phyloP scores from a whole-genome alignment of 2,888 invertebrate species.

The Clitarchus hookeri region DNA sequence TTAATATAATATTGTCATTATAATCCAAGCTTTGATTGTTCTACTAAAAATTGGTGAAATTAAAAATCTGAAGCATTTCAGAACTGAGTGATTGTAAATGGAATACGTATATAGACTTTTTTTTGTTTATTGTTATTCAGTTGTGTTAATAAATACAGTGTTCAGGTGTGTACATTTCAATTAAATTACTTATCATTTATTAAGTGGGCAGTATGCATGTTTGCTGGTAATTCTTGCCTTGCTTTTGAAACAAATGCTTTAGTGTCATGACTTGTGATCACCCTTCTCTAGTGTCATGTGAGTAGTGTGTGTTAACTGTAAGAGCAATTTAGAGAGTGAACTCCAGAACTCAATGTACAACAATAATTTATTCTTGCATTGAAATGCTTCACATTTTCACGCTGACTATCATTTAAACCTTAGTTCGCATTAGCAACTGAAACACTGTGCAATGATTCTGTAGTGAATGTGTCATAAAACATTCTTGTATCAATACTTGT shows the following conservation, averaged over 20 bases:
- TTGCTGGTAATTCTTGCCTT: background rate
- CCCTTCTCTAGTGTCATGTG: background rate
- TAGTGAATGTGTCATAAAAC: background rate
- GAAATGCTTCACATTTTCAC: background rate
- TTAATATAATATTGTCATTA: background rate
- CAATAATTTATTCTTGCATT: background rate
- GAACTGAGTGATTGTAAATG: background rate
- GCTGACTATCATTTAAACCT: background rate
- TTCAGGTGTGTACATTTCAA: background rate
- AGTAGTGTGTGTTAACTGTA: background rate
- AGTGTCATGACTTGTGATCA: background rate
- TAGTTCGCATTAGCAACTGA: background rate
- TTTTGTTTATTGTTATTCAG: background rate
- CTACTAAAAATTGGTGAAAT: background rate
- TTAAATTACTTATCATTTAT: too few relatives aligned
- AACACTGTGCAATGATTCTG: background rate
- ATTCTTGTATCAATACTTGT: background rate
- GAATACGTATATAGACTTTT: too few relatives aligned
- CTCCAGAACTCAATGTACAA: background rate
- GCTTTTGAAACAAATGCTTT: background rate
- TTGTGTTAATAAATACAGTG: background rate
- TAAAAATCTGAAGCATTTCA: conserved; percentile 17
- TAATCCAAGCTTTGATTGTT: background rate
- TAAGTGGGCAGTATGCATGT: too few relatives aligned
- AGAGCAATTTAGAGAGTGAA: background rate